Evolutionary conservation across 2,888 invertebrate species (phyloP), one percentile per base, ranked within the genome.

Genomic region (Chymomyza procnemis): DNA sequence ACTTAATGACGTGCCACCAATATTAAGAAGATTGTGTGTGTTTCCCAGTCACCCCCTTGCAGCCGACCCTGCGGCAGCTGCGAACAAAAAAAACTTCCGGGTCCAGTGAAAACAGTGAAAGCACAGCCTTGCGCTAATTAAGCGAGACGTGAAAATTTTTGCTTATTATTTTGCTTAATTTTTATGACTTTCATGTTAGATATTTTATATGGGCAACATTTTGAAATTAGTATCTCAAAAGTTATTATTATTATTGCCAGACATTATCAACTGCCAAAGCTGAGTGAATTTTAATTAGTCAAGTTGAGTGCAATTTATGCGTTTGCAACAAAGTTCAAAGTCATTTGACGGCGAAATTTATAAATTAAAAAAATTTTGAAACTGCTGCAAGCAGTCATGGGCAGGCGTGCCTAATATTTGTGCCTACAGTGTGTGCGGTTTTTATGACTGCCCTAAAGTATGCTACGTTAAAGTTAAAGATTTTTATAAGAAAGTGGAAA

Each of bases 101-200:
- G 78, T 68, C 57, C 56, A 52, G 60, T 65, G 64, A 8, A 63
- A 56, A 76, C 66, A 46, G 67, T 48, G 16, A 4, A 22, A 8
- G 21, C 47, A 64, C 61, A 66, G 67, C 66, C 59, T 21, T 18
- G 60, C 61, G 73, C 84, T 86, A 84, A 84, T 84, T 84, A 80
- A 80, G 81, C 78, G 86, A 78, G 81, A 84, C 83, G 86, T 84
- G 83, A 84, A 84, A 81, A 85, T 85, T 84, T 84, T 84, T 84
- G 75, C 77, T 86, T 84, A 84, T 86, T 84, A 79, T 86, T 77
- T 86, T 80, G 69, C 79, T 80, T 77, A 85, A 84, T 82, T 84
- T 82, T 84, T 74, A 82, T 77, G 82, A 85, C 83, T 69, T 70
- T 56, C 54, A 54, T 21, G 21, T 54, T 6, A 21, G 54, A 21